Evolutionary conservation across 2,113 vertebrate genomes (phyloP).

Genomic region (Malaclemys terrapin): DNA sequence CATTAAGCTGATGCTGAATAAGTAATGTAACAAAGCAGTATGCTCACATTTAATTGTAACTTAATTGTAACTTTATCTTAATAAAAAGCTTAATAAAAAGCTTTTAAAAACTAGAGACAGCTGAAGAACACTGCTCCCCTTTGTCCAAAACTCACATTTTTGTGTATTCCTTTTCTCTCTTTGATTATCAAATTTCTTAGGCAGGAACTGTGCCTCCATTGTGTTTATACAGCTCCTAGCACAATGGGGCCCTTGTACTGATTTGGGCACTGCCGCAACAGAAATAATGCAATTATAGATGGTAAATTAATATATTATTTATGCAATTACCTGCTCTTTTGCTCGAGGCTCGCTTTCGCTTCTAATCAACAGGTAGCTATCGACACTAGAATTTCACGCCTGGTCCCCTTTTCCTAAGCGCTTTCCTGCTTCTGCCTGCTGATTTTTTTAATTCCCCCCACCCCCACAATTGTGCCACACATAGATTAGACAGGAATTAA

Average conservation of each 20-base stretch:
- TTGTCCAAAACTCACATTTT: no score
- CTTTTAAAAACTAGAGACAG: not conserved
- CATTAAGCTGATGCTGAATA: not conserved
- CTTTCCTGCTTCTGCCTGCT: not conserved
- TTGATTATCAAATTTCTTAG: not conserved
- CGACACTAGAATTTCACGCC: not conserved
- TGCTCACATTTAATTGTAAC: not conserved
- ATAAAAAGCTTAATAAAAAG: not conserved
- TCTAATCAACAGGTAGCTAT: not conserved
- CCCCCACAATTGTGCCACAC: not conserved
- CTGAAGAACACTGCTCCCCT: not conserved
- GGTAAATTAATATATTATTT: not conserved
- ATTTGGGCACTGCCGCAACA: not conserved
- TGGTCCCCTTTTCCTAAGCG: not conserved
- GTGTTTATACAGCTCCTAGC: constrained; percentile 54
- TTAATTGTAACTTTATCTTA: not conserved
- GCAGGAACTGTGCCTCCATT: not conserved
- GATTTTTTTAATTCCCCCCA: not conserved
- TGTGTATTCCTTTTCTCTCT: not conserved
- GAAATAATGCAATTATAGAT: not conserved
- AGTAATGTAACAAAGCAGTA: not conserved
- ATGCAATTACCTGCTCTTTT: not conserved
- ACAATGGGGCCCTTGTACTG: constrained; percentile 9
- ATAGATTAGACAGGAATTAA: not conserved
- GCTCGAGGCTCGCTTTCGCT: not conserved